Conservation (phyloP, 2,797 vertebrate genomes). For the Sebastes dallii region DNA sequence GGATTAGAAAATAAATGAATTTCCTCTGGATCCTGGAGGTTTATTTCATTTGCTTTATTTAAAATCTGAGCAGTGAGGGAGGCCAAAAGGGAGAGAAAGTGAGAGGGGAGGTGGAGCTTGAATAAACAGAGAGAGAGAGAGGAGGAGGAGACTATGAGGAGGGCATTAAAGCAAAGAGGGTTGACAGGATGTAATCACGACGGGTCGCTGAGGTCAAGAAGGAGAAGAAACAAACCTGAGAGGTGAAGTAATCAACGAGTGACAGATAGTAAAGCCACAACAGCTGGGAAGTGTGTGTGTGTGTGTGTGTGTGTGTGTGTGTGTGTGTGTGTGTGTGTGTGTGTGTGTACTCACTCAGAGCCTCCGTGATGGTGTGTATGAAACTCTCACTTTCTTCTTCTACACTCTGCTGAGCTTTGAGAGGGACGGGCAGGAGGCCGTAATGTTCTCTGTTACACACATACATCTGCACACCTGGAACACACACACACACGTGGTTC, state of each 20-base stretch:
- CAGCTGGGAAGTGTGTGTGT: slow-evolving; percentile 1
- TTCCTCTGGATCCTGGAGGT: slow-evolving; percentile 25
- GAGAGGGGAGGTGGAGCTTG: not conserved
- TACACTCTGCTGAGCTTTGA: slow-evolving; percentile 90
- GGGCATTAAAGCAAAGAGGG: not conserved
- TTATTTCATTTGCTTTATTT: slow-evolving; percentile 29
- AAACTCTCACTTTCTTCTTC: slow-evolving; percentile 93
- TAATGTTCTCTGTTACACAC: slow-evolving; percentile 94
- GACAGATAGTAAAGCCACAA: slow-evolving; percentile 19
- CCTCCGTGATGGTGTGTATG: slow-evolving; percentile 89
- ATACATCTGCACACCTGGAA: slow-evolving; percentile 92
- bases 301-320: not conserved
- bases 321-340: slow-evolving; percentile 3
- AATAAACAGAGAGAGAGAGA: not conserved
- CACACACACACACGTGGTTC: not conserved
- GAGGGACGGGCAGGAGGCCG: slow-evolving; percentile 92
- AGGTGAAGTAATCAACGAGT: slow-evolving; percentile 18
- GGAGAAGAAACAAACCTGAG: slow-evolving; percentile 32
- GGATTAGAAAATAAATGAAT: not conserved
- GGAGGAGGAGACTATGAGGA: not conserved
- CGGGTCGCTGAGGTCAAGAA: slow-evolving; percentile 35
- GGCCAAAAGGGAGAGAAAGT: not conserved
- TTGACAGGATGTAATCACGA: slow-evolving; percentile 24
- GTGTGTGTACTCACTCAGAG: slow-evolving; percentile 88
- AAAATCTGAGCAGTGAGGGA: not conserved